Evolutionary conservation across 2,797 vertebrate genomes (phyloP), one percentile per base, ranked within the genome.

Genomic region (Poeciliopsis turneri): DNA sequence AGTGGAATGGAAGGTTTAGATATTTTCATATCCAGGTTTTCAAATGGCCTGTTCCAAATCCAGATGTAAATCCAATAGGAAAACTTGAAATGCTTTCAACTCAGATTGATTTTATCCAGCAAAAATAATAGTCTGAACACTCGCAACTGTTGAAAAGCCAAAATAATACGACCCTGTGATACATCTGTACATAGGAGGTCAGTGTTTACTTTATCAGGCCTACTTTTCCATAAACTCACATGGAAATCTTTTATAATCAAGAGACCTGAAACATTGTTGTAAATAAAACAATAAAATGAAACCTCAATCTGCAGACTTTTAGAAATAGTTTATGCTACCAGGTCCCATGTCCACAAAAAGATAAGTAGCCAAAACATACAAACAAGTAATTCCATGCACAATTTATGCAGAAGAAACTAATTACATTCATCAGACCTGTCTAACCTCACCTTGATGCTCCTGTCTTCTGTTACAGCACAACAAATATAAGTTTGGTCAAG

Each of bases 291-390:
- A 39, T 23, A 3, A 23, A 69, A 69, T n/a, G 5, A 12, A 69
- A 70, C n/a, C 39, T 45, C 16, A 45, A 46, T 23, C 28, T 57
- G 71, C 41, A 15, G 28, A 41, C 41, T 23, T 59, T 74, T 41
- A 11, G 30, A 64, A 64, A n/a, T 78, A 23, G 49, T 23, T 23
- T 23, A 23, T 51, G 39, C 57, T 33, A 2, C 78, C 80, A 85
- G 61, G 13, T 69, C 36, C 1, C 45, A 36, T 43, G 78, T 64
- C 64, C 75, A 25, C 70, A 53, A 10, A 23, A 23, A 30, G n/a
- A 41, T 13, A 28, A 43, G 46, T 74, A 49, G 75, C 53, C 72
- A 43, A 84, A 79, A 41, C 69, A 57, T 15, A 71, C 5, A 59
- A 68, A 59, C 39, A 70, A 0, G 20, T 16, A 8, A 30, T 72